Evolutionary conservation across 2,797 vertebrate species (phyloP), one percentile per base, ranked within the genome.

Genomic region (Sebastes alutus): DNA sequence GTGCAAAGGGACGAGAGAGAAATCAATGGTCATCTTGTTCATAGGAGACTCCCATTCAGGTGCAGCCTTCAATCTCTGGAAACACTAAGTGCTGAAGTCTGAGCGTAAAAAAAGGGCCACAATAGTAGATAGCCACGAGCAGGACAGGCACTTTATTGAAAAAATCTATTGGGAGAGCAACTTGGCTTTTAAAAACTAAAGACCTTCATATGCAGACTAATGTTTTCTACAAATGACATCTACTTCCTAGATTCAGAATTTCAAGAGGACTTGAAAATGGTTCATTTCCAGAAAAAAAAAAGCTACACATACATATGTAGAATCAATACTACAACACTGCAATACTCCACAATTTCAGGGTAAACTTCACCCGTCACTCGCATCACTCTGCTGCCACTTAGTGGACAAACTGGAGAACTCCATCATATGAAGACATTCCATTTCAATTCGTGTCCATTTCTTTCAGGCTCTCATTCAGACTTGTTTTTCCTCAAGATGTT

Each of bases 11-110:
- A 94, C 96, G 22, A 77, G 72, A 49, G 42, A 75, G 56, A 90
- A 97, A 98, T 98, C 97, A 95, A 98, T 97, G 84, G 80, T 86
- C 91, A 96, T 94, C 93, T 90, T 90, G 92, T 92, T 94, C 94
- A 93, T 92, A 72, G 84, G 90, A 93, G 94, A 94, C 95, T 93
- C 92, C 90, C 94, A 93, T 95, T 95, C 94, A 96, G 95, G 92
- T 91, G 80, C 77, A 96, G 94, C 96, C 93, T 96, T 96, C 93
- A 93, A 93, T 95, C 89, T 89, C 93, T 89, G 90, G 90, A 92
- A 93, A 95, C 92, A 87, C 89, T 92, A 91, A 92, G 82, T 86
- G 93, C 90, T 90, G 81, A 84, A 77, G 88, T 80, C 85, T 84
- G 90, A 81, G 63, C 69, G 75, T 85, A 71, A 85, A 78, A 89